Base-by-base conservation (phyloP, 1,140 invertebrate species). In the Sitodiplosis mosellana region DNA sequence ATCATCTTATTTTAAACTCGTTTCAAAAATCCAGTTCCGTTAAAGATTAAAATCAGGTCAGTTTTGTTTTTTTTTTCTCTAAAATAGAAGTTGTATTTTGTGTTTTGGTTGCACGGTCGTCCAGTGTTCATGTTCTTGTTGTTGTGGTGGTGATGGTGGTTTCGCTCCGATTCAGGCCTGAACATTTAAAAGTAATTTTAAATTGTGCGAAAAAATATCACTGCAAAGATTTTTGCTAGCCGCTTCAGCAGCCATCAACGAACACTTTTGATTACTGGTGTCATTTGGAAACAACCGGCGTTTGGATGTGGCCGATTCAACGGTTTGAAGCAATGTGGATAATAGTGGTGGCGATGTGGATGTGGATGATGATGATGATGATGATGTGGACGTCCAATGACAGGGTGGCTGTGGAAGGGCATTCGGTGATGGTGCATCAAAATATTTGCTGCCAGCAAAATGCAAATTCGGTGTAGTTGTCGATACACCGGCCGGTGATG, bases 401-500 rank as follows among this genome's bases (percentile, higher is more conserved):
- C 66, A 56, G 22, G 75, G 75, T 45, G 75, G 75, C 56, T 69
- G 72, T 48, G 75, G 75, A 51, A 77, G 57, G 49, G 71, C 69
- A 43, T 72, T 70, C 33, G 75, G 72, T 50, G 72, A 65, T 43
- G 75, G 75, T 48, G 74, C 71, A 49, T 76, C 74, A 46, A 69
- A 72, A 54, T 73, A 76, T 54, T 76, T 76, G 48, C 74, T 74
- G 48, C 72, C 74, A 51, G 75, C 75, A 56, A 75, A 77, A 27
- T 27, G 27, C 10, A 27, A 27, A 27, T 27, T 27, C 10, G 27
- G 27, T 5, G 27, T 27, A 10, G 27, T 27, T 3, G 27, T 27
- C 10, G 27, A 27, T 27, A 27, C 27, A 5, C 27, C 27, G 27
- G 27, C 27, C 27, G 27, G 27, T 27, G 27, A 27, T 27, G 27